phyloP scores from a whole-genome alignment of 2,797 vertebrate genomes.

The Morus bassanus region DNA sequence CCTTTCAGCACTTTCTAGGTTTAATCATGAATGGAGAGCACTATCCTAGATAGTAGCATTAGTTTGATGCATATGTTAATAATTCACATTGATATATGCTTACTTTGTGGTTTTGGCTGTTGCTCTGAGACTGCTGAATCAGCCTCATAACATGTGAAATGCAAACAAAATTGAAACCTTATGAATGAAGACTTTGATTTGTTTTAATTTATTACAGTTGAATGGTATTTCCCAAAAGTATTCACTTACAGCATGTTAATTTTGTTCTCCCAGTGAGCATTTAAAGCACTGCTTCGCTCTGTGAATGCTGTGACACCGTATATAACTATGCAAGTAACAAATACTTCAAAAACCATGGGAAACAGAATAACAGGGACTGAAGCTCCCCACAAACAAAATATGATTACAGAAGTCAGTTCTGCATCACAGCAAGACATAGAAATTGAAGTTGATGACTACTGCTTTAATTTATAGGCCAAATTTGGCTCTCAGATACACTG shows the following conservation, averaged over 20 bases:
- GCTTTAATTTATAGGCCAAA: neutral
- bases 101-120: neutral
- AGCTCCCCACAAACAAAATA: neutral
- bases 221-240: neutral
- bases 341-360: neutral
- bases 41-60: neutral
- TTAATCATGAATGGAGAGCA: neutral
- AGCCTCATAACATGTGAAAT: neutral
- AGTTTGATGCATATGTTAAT: neutral
- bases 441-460: neutral
- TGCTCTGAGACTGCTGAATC: neutral
- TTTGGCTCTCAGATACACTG: neutral
- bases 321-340: neutral
- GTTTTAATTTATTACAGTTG: neutral
- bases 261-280: neutral
- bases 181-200: neutral
- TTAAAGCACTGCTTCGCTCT: neutral
- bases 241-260: neutral
- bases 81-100: neutral
- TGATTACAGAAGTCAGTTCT: neutral
- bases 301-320: neutral
- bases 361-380: neutral
- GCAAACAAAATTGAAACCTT: neutral
- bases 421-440: neutral
- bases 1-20: neutral